A percentile compares a stretch with the other conserved stretches of the same genome.
Conservation (phyloP, 1,140 invertebrate genomes). For the Vanessa tameamea region DNA sequence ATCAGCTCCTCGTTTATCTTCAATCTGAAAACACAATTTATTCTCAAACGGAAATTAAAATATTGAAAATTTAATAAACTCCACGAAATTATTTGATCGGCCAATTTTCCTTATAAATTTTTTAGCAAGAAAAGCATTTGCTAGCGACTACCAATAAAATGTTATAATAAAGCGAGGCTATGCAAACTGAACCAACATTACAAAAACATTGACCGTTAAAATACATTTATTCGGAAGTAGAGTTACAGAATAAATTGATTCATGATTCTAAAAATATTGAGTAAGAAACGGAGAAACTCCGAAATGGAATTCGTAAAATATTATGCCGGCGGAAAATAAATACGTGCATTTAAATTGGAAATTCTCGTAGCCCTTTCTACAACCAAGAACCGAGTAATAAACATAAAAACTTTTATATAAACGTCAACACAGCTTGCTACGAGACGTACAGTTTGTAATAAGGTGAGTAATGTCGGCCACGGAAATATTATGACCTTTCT, state of each 20-base stretch:
- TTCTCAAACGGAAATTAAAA: constrained; percentile 9
- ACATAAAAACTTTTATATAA: constrained; percentile 60
- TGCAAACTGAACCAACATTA: constrained; percentile 7
- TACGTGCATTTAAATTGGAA: constrained; percentile 11
- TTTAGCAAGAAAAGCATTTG: constrained; percentile 6
- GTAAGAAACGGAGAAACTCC: constrained; percentile 6
- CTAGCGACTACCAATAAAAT: constrained; percentile 9
- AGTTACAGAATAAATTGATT: constrained; percentile 3
- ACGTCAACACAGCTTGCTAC: constrained; percentile 34
- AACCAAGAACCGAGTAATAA: constrained; percentile 41
- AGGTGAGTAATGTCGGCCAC: constrained; percentile 56
- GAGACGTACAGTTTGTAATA: constrained; percentile 56
- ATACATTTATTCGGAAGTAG: constrained; percentile 5
- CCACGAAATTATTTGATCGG: constrained; percentile 4
- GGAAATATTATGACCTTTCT: constrained; percentile 30
- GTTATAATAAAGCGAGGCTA: background rate
- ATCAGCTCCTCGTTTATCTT: background rate
- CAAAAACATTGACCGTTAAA: constrained; percentile 14
- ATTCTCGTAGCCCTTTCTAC: constrained; percentile 18
- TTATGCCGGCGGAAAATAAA: constrained; percentile 12
- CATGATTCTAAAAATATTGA: constrained; percentile 15
- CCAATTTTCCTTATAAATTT: constrained; percentile 3
- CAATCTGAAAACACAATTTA: constrained; percentile 4
- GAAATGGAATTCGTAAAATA: constrained; percentile 14
- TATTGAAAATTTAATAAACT: constrained; percentile 12